Evolutionary conservation across 2,888 invertebrate genomes (phyloP).

Genomic region (Pachycephus smyrnensis): DNA sequence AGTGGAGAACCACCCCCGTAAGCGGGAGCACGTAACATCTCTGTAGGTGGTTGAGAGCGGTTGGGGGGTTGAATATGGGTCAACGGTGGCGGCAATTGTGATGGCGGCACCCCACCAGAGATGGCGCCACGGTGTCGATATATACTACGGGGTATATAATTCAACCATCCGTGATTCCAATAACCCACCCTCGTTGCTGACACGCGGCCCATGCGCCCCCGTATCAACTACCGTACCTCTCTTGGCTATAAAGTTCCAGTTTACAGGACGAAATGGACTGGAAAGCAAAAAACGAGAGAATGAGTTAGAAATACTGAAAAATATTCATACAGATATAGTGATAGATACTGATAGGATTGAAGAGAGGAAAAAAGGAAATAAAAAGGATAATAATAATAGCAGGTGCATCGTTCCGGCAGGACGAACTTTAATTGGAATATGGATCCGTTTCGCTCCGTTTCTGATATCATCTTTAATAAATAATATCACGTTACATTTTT

Average conservation of each 20-base stretch:
- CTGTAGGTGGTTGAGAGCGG: not conserved
- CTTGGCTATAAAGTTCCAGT: slow-evolving; percentile 61
- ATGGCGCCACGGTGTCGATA: slow-evolving; percentile 21
- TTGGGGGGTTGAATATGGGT: slow-evolving; percentile 15
- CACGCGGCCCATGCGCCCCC: slow-evolving; percentile 19
- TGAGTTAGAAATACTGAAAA: slow-evolving; percentile 11
- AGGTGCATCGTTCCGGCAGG: slow-evolving; percentile 60
- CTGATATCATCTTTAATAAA: slow-evolving; percentile 60
- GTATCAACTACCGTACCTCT: slow-evolving; percentile 50
- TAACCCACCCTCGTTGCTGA: slow-evolving; percentile 28
- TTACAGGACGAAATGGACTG: slow-evolving; percentile 66
- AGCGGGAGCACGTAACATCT: not conserved
- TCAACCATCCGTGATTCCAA: slow-evolving; percentile 39
- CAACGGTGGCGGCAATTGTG: slow-evolving; percentile 4
- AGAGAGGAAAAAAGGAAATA: slow-evolving; percentile 47
- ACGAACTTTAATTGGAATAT: slow-evolving; percentile 67
- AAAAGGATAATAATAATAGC: slow-evolving; percentile 52
- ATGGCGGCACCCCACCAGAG: slow-evolving; percentile 17
- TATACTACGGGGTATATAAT: slow-evolving; percentile 17
- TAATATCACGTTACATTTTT: slow-evolving; percentile 64
- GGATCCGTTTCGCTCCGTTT: slow-evolving; percentile 63
- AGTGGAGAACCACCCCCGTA: not conserved
- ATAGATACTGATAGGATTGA: slow-evolving; percentile 47
- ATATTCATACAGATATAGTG: not conserved
- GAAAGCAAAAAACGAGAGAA: slow-evolving; percentile 55